phyloP scores from a whole-genome alignment of 2,888 invertebrate species.

The Proisotoma minuta region DNA sequence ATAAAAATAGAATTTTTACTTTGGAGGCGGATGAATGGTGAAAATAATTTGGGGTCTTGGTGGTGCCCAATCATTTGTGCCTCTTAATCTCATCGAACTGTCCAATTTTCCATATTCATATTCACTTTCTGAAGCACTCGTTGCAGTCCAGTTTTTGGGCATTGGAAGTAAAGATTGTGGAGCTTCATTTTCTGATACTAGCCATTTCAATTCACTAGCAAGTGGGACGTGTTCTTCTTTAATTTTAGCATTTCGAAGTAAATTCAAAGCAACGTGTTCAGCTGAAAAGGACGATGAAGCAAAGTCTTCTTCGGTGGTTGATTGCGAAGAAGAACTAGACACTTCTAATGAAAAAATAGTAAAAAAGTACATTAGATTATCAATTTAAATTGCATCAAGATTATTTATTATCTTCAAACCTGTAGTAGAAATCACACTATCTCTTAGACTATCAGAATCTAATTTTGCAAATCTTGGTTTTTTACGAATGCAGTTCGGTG shows the following conservation, averaged over 20 bases:
- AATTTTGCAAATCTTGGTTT: slow-evolving; percentile 28
- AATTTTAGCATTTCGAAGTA: slow-evolving; percentile 70
- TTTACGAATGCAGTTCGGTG: slow-evolving; percentile 38
- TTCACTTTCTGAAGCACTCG: slow-evolving; percentile 59
- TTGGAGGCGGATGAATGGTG: slow-evolving; percentile 64
- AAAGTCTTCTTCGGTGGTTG: slow-evolving; percentile 48
- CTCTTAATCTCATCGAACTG: slow-evolving; percentile 56
- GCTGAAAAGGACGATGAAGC: slow-evolving; percentile 61
- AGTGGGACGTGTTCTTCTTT: slow-evolving; percentile 63
- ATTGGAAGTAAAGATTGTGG: slow-evolving; percentile 72
- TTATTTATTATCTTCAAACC: too few relatives aligned
- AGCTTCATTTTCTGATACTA: slow-evolving; percentile 71
- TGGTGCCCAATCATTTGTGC: slow-evolving; percentile 78
- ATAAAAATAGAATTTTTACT: slow-evolving; percentile 53
- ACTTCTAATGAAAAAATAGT: slow-evolving; percentile 22
- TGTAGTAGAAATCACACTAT: slow-evolving; percentile 33
- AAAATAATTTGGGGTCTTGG: slow-evolving; percentile 74
- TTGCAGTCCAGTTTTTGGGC: slow-evolving; percentile 66
- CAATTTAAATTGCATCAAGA: too few relatives aligned
- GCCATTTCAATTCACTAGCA: slow-evolving; percentile 73
- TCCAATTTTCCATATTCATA: slow-evolving; percentile 37
- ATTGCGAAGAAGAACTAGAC: slow-evolving; percentile 38
- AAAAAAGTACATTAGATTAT: not conserved
- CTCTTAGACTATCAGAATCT: slow-evolving; percentile 37
- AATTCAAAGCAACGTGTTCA: slow-evolving; percentile 70